phyloP scores from a whole-genome alignment of 2,888 invertebrate species.

The Cataglyphis albicans region DNA sequence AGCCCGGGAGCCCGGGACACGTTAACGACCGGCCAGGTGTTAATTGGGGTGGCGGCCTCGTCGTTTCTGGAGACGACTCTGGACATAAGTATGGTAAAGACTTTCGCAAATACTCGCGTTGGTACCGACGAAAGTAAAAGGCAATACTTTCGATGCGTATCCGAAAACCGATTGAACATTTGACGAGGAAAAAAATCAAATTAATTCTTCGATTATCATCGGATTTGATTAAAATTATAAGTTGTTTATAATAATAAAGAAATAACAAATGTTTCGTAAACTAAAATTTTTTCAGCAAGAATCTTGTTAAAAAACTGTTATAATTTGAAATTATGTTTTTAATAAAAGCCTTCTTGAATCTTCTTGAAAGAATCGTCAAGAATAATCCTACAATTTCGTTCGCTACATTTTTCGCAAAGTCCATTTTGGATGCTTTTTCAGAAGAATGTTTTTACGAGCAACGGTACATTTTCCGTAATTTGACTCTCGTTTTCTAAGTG shows the following conservation, averaged over 20 bases:
- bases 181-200: conserved; percentile 11
- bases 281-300: neutral
- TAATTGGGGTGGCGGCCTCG: conserved; percentile 79
- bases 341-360: neutral
- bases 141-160: conserved; percentile 17
- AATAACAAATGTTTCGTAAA: neutral
- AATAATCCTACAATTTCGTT: neutral
- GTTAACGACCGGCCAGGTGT: conserved; percentile 80
- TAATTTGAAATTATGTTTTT: neutral
- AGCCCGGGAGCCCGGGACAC: conserved; percentile 74
- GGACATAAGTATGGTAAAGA: conserved; percentile 75
- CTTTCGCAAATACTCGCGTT: conserved; percentile 71
- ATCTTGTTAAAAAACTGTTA: neutral
- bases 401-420: neutral
- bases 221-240: neutral
- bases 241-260: neutral
- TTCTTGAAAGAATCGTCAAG: neutral
- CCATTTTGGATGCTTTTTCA: neutral
- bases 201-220: neutral
- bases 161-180: neutral
- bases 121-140: conserved; percentile 42
- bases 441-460: conserved; percentile 16
- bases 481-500: conserved; percentile 60
- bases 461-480: conserved; percentile 44
- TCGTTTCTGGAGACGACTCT: conserved; percentile 71